Evolutionary conservation across 2,113 vertebrate species (phyloP).

Genomic region (Boleophthalmus pectinirostris): DNA sequence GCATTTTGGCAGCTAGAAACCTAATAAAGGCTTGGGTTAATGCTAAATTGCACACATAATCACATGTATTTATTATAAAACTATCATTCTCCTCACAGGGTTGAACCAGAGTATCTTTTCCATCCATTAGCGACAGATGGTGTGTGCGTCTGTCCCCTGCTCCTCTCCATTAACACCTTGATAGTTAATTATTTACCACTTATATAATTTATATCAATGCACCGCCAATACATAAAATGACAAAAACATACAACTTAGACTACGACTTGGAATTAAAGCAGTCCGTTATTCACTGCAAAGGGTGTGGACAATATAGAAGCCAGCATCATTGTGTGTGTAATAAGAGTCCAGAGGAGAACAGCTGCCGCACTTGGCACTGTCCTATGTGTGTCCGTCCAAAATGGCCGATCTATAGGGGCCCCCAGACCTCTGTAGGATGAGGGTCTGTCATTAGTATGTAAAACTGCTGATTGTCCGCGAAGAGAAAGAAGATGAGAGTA

Average conservation of each 20-base stretch:
- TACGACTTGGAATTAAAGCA: neutral
- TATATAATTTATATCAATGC: conserved; percentile 13
- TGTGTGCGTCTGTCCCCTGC: conserved; percentile 55
- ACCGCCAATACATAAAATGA: conserved; percentile 3
- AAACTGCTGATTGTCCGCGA: conserved; percentile 66
- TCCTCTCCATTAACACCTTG: conserved; percentile 49
- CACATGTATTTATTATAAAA: neutral
- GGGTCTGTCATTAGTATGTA: conserved; percentile 75
- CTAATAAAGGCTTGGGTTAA: neutral
- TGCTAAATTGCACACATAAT: neutral
- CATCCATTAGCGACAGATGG: conserved; percentile 71
- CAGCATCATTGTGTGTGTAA: conserved; percentile 46
- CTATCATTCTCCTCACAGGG: neutral
- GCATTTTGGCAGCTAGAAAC: neutral
- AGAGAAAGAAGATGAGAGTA: conserved; percentile 33
- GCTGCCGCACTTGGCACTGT: conserved; percentile 44
- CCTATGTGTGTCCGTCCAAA: conserved; percentile 43
- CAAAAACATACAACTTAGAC: neutral
- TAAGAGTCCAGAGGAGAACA: conserved; percentile 59
- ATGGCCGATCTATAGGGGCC: conserved; percentile 43
- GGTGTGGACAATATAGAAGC: conserved; percentile 22
- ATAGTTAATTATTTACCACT: conserved; percentile 65
- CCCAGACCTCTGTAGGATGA: conserved; percentile 62
- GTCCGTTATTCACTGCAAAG: neutral
- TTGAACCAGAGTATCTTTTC: conserved; percentile 26